Conservation (phyloP, 1,140 invertebrate species). For the Laupala kohalensis region DNA sequence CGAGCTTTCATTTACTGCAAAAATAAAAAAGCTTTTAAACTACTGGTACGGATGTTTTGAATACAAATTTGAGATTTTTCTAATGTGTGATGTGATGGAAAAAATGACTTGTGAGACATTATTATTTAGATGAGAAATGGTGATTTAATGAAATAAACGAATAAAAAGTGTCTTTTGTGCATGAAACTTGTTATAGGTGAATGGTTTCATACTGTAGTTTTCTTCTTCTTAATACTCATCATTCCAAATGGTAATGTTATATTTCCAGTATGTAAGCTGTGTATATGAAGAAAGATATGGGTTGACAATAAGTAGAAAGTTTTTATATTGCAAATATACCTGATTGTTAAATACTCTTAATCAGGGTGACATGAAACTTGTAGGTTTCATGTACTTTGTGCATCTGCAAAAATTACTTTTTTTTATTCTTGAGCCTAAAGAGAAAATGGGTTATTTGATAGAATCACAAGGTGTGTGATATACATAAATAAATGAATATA, state of each 20-base stretch:
- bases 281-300: constrained; percentile 11
- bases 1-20: constrained; percentile 7
- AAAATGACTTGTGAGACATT: constrained; percentile 2
- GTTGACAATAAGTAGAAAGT: constrained; percentile 12
- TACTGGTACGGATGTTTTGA: constrained; percentile 1
- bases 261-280: constrained; percentile 10
- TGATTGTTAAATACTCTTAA: neutral
- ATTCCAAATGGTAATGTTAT: constrained; percentile 9
- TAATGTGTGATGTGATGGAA: constrained; percentile 10
- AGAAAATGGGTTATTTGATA: constrained; percentile 5
- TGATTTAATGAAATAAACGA: constrained; percentile 4
- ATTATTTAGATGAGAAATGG: constrained; percentile 1
- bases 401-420: constrained; percentile 1
- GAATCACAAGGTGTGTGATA: constrained; percentile 15
- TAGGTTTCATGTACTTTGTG: constrained; percentile 7
- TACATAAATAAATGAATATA: constrained; percentile 15
- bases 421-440: constrained; percentile 10
- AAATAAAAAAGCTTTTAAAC: constrained; percentile 6
- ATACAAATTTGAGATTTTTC: constrained; percentile 6
- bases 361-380: constrained; percentile 8
- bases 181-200: neutral
- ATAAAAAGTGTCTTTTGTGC: constrained; percentile 2
- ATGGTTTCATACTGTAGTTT: constrained; percentile 8
- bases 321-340: constrained; percentile 6
- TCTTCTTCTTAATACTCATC: constrained; percentile 7